Percentiles rank a stretch among this genome's conserved stretches.
Evolutionary conservation across 1,140 invertebrate species (phyloP).

Genomic region (Nomia melanderi): DNA sequence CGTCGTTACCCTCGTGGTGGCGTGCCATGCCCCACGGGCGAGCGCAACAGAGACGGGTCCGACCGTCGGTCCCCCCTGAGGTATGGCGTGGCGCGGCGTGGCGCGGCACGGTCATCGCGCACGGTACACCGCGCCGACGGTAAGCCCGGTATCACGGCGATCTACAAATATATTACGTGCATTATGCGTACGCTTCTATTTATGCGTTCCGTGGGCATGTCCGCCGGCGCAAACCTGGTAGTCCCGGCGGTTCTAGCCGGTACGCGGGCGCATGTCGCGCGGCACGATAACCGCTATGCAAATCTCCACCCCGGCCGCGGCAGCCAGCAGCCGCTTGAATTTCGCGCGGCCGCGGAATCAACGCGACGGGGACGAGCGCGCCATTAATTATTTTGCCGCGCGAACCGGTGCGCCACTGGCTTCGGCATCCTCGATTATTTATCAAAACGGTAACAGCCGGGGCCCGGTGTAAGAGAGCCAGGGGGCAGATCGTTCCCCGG

Average conservation of each 20-base stretch:
- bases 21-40: constrained; percentile 17
- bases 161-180: constrained; percentile 74
- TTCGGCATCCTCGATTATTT: constrained; percentile 28
- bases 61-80: constrained; percentile 10
- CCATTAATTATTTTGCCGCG: constrained; percentile 35
- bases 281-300: constrained; percentile 67
- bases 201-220: constrained; percentile 62
- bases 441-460: constrained; percentile 21
- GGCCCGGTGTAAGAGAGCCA: not conserved
- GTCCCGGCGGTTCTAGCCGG: constrained; percentile 30
- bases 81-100: not conserved
- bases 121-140: constrained; percentile 34
- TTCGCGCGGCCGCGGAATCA: constrained; percentile 51
- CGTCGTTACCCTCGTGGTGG: constrained; percentile 42
- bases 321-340: no score
- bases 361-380: not conserved
- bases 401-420: constrained; percentile 2
- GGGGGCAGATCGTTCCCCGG: constrained; percentile 3
- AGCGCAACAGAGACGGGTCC: constrained; percentile 33
- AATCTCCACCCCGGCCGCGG: constrained; percentile 45
- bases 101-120: constrained; percentile 29
- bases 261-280: constrained; percentile 53
- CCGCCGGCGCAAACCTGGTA: constrained; percentile 51
- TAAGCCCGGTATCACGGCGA: constrained; percentile 60
- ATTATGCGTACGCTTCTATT: constrained; percentile 72